These are phyloP conservation scores for Sericinus montela DNA, from an alignment of 2,888 invertebrate genomes.

Conservation along the genomic window DNA sequence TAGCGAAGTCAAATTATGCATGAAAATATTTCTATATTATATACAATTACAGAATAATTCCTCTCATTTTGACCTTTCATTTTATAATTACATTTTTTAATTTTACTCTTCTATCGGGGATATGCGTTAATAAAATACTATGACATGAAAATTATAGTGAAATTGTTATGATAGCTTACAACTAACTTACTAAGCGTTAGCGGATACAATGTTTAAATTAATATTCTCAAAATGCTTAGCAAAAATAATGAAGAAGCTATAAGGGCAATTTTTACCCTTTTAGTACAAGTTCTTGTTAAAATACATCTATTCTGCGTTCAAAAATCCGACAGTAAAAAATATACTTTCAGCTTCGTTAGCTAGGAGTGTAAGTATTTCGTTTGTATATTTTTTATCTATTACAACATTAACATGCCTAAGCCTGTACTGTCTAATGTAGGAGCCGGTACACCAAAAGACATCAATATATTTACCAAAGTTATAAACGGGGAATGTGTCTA, in stretches of 20 bases:
- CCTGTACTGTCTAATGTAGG: conserved; percentile 12
- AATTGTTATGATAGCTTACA: conserved; percentile 23
- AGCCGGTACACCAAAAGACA: neutral
- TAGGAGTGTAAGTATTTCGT: conserved; percentile 20
- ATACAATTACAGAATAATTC: conserved; percentile 73
- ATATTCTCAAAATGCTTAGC: conserved; percentile 51
- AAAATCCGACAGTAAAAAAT: conserved; percentile 64
- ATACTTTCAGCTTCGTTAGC: conserved; percentile 41
- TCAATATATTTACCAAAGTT: conserved; percentile 12
- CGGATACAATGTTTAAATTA: conserved; percentile 34
- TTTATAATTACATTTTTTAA: conserved; percentile 52
- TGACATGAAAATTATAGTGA: conserved; percentile 22
- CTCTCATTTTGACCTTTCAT: conserved; percentile 77
- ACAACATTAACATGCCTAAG: conserved; percentile 23
- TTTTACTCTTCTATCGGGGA: conserved; percentile 56
- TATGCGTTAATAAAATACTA: conserved; percentile 51
- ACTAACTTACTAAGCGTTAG: conserved; percentile 42
- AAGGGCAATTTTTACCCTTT: conserved; percentile 21
- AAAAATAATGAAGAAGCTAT: conserved; percentile 56
- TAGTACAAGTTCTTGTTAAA: conserved; percentile 26
- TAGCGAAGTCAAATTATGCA: conserved; percentile 36
- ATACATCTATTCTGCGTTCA: conserved; percentile 32
- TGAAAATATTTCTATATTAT: conserved; percentile 57
- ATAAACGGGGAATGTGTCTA: conserved; percentile 26
- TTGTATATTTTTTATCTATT: conserved; percentile 21